Percentiles rank a stretch among this genome's conserved stretches.
Evolutionary conservation across 2,888 invertebrate genomes (phyloP).

Genomic region (Melieria crassipennis): DNA sequence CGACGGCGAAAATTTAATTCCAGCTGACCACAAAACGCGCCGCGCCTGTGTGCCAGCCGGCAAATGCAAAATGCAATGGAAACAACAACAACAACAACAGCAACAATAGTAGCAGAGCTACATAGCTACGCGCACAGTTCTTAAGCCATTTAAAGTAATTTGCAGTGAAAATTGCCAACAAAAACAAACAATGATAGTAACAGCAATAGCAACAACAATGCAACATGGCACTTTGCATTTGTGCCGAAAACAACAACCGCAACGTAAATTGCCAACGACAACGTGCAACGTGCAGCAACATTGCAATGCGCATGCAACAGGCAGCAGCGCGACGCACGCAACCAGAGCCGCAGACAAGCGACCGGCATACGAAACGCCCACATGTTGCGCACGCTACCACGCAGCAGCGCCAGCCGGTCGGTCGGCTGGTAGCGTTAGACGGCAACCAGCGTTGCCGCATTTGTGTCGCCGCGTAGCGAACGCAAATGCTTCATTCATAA

Average conservation of each 20-base stretch:
- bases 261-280: slow-evolving; percentile 31
- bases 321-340: slow-evolving; percentile 15
- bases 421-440: slow-evolving; percentile 9
- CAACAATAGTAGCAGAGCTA: background rate
- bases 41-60: no score
- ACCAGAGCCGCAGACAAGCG: background rate
- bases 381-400: slow-evolving; percentile 18
- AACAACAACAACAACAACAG: slow-evolving; percentile 9
- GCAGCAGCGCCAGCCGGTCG: background rate
- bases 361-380: background rate
- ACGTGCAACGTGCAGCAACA: slow-evolving; percentile 14
- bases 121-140: background rate
- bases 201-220: background rate
- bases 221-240: no score
- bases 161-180: slow-evolving; percentile 16
- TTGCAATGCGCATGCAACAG: slow-evolving; percentile 3
- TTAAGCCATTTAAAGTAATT: slow-evolving; percentile 14
- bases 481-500: slow-evolving; percentile 9
- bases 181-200: background rate
- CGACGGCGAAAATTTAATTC: no score
- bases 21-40: no score
- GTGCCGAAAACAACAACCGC: slow-evolving; percentile 11
- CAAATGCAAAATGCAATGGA: slow-evolving; percentile 16
- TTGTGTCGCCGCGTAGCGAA: background rate
- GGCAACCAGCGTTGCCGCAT: background rate